Percentiles rank a stretch among this genome's conserved stretches.
These are phyloP conservation scores for Leistus spinibarbis DNA, from an alignment of 2,888 invertebrate species.

Conservation along the genomic window DNA sequence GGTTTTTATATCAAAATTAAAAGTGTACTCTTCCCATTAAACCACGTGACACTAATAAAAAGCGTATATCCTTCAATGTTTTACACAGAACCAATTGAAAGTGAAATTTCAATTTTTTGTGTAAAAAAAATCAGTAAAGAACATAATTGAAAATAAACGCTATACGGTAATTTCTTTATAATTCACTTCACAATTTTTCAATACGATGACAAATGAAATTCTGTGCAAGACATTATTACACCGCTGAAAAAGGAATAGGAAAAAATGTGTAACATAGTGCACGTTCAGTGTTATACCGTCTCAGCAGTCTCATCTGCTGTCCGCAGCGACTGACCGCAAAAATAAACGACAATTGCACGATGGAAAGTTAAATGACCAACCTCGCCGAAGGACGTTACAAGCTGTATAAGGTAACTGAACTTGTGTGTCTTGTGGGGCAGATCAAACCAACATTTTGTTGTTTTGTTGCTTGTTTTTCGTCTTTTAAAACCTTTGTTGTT, in stretches of 20 bases:
- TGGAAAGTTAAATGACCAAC: constrained; percentile 12
- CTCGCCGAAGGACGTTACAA: constrained; percentile 10
- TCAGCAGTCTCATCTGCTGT: background rate
- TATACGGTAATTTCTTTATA: background rate
- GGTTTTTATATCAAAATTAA: no score
- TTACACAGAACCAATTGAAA: background rate
- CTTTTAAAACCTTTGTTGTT: background rate
- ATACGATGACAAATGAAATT: background rate
- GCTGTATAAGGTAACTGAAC: background rate
- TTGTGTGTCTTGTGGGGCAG: background rate
- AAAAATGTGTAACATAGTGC: background rate
- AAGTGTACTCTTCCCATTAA: background rate
- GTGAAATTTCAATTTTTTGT: background rate
- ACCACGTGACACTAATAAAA: background rate
- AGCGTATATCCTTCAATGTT: background rate
- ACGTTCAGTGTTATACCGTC: background rate
- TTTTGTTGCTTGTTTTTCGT: background rate
- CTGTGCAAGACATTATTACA: background rate
- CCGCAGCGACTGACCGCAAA: background rate
- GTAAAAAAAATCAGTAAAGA: background rate
- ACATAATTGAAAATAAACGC: background rate
- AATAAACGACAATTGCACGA: background rate
- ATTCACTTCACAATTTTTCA: background rate
- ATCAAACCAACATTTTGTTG: background rate
- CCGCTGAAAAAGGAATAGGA: background rate